Base-by-base conservation (phyloP, 2,797 vertebrate species). In the Hippoglossus hippoglossus region DNA sequence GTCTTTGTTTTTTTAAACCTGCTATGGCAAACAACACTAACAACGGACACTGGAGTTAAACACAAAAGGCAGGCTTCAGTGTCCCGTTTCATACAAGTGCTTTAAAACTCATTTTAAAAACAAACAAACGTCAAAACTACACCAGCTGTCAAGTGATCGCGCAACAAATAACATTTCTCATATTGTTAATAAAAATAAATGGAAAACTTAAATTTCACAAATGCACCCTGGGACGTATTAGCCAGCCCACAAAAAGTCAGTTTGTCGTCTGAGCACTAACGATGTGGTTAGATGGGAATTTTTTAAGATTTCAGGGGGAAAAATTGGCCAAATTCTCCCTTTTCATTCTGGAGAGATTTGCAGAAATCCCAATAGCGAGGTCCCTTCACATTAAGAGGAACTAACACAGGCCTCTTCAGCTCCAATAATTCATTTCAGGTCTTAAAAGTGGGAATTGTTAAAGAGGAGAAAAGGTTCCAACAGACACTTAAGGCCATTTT, bases 11-110 rank as follows among this genome's bases (percentile, higher is more conserved):
- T 59, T 13, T n/a, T 22, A 22, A 87, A 31, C 86, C 87, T 89
- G 85, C 91, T 91, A 89, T 83, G 90, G 92, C 92, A 93, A 95
- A 67, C 63, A 77, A 85, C 72, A 22, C 83, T 16, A 65, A 88
- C 57, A 89, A 49, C 77, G 70, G 73, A 89, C 80, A 86, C 77
- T 87, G 82, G 84, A 56, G 66, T 63, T 55, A 15, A 83, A 87
- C 77, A 78, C 60, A 83, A 83, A 81, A n/a, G 83, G 77, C 73
- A 80, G 76, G 73, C 58, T 79, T 84, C 70, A 68, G 68, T 57
- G 70, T 91, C 84, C 21, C 2, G 53, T 65, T 59, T 63, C 55
- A 67, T 56, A 84, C 82, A 82, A 82, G 75, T 81, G 72, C 69
- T 86, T 84, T 75, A 61, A 76, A 88, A 83, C 63, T 82, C 47